Conservation (phyloP, 2,888 invertebrate species). For the Netelia inedita region DNA sequence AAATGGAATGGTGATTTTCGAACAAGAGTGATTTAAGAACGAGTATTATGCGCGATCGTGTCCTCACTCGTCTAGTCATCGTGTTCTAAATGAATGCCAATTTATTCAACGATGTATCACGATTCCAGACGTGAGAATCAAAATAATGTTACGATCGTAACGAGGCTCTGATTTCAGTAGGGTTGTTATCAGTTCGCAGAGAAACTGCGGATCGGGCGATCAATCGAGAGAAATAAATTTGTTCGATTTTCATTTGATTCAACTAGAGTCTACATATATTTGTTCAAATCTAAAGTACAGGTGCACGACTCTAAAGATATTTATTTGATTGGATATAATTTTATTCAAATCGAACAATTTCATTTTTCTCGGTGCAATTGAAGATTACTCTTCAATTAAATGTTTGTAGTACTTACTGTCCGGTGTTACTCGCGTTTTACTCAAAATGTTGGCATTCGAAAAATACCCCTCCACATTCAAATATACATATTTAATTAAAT, state of each 20-base stretch:
- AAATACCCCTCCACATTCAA: conserved; percentile 6
- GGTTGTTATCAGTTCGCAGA: background rate
- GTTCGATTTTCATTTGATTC: background rate
- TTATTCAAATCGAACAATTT: background rate
- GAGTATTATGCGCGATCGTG: conserved; percentile 7
- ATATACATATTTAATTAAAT: conserved; percentile 2
- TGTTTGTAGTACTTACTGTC: conserved; percentile 15
- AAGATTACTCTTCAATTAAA: conserved; percentile 7
- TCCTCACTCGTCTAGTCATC: conserved; percentile 58
- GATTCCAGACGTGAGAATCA: conserved; percentile 52
- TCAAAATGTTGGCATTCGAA: conserved; percentile 5
- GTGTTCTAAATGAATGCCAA: conserved; percentile 28
- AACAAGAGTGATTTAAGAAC: conserved; percentile 37
- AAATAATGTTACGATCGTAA: conserved; percentile 32
- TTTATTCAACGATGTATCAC: conserved; percentile 22
- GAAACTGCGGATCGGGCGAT: background rate
- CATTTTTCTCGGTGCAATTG: conserved; percentile 7
- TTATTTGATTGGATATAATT: background rate
- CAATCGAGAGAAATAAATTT: background rate
- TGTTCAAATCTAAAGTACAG: background rate
- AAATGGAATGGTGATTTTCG: conserved; percentile 1
- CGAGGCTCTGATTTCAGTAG: background rate
- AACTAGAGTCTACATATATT: background rate
- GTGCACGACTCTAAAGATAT: too few relatives aligned
- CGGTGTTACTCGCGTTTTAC: conserved; percentile 24